A percentile compares a stretch with the other conserved stretches of the same genome.
Conservation (phyloP, 2,888 invertebrate species). For the Pammene fasciana region DNA sequence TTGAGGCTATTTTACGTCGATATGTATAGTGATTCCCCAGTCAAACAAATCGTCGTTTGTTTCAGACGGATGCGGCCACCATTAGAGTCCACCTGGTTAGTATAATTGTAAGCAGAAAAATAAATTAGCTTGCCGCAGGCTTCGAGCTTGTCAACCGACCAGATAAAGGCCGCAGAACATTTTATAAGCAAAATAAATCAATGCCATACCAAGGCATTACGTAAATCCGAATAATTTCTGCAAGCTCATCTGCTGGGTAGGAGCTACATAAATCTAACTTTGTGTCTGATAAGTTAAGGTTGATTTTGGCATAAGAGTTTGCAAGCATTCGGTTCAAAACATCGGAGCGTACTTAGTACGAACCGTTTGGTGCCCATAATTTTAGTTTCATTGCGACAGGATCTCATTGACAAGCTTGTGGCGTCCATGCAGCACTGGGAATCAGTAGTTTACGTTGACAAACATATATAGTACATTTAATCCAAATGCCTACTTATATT, state of each 20-base stretch:
- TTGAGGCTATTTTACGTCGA: neutral
- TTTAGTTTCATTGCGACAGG: conserved; percentile 5
- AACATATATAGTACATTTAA: neutral
- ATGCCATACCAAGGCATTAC: conserved; percentile 4
- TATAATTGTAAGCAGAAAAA: neutral
- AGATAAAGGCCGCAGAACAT: conserved; percentile 11
- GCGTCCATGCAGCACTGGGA: neutral
- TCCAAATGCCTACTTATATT: too few species aligned
- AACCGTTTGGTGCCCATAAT: neutral
- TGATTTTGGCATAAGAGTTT: neutral
- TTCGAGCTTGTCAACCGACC: conserved; percentile 1
- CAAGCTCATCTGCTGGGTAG: neutral
- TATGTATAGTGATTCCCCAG: neutral
- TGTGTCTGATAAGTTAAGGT: neutral
- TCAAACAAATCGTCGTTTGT: conserved; percentile 9
- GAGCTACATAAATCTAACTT: neutral
- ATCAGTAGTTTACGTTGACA: neutral
- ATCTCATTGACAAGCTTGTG: neutral
- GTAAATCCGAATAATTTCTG: neutral
- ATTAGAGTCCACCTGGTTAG: conserved; percentile 13
- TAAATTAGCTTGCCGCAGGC: neutral
- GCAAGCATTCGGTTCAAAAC: neutral
- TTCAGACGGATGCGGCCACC: conserved; percentile 19
- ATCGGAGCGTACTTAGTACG: neutral
- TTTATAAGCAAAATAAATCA: conserved; percentile 15